Evolutionary conservation across 2,797 vertebrate genomes (phyloP), one percentile per base, ranked within the genome.

Genomic region (Dicrostonyx torquatus): DNA sequence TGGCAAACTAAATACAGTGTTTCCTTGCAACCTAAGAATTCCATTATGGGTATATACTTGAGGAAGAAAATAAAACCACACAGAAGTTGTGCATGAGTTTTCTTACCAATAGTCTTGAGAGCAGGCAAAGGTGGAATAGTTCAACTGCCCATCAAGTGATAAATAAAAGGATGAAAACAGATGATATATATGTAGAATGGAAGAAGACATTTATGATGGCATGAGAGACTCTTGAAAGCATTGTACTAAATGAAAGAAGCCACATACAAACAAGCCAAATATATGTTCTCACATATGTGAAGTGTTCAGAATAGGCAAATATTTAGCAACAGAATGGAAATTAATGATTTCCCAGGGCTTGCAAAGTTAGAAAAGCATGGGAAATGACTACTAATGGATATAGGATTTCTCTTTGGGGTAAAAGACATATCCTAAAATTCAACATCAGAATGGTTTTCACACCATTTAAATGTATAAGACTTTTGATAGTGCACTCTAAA

Each of bases 221-320:
- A 20, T 43, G 24, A 17, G 48, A 64, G 26, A 79, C 64, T 64
- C 37, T 88, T 50, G n/a, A 76, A 90, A 96, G 73, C 13, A 73
- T 60, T 76, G 77, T 10, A 13, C 31, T 83, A 86, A 89, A 24
- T 92, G 45, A 94, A 94, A 93, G 55, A 89, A 88, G 31, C 8
- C 53, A 78, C 29, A 68, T 6, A 40, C 5, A 88, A 84, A 89
- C 68, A 79, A 12, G 31, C 0, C 50, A 85, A 29, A 80, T 45
- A 55, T 48, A 66, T 79, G 48, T 93, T 60, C 84, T 6, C 31
- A 76, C 53, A 75, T 58, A 80, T 62, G 85, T 62, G 48, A 94
- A 95, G 58, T 93, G 3, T 68, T 37, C 24, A 89, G 24, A 89
- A 77, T 6, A 76, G 29, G 17, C 7, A 88, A 92, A 94, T 50